Conservation (phyloP, 2,888 invertebrate species). For the Drosophila testacea region DNA sequence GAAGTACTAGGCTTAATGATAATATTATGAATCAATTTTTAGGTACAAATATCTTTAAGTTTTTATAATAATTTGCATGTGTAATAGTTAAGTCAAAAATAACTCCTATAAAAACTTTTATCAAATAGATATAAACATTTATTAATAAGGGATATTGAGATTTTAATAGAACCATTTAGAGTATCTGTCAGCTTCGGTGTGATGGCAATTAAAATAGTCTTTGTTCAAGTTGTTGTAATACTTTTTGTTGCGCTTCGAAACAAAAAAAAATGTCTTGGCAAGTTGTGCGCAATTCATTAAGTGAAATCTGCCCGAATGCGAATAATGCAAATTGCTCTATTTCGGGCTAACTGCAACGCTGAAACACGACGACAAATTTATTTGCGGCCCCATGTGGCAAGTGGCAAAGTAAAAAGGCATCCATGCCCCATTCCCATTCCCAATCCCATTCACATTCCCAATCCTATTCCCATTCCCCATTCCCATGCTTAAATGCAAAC, state of each 20-base stretch:
- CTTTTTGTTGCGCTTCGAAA: slow-evolving; percentile 11
- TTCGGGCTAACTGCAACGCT: slow-evolving; percentile 54
- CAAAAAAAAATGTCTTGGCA: slow-evolving; percentile 62
- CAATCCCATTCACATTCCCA: slow-evolving; percentile 3
- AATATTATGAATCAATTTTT: too few relatives aligned
- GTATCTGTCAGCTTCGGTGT: slow-evolving; percentile 14
- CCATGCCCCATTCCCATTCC: slow-evolving; percentile 2
- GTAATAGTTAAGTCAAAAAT: too few relatives aligned
- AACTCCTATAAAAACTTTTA: too few relatives aligned
- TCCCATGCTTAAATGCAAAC: slow-evolving; percentile 20
- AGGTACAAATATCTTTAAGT: too few relatives aligned
- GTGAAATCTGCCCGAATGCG: slow-evolving; percentile 70
- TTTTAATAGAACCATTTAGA: neutral
- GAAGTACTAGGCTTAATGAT: too few relatives aligned
- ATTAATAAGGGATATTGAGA: neutral
- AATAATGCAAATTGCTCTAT: slow-evolving; percentile 78
- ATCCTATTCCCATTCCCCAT: slow-evolving; percentile 4
- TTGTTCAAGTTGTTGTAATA: slow-evolving; percentile 10
- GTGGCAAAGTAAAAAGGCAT: slow-evolving; percentile 16
- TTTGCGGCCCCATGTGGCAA: slow-evolving; percentile 61
- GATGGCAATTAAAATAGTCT: neutral
- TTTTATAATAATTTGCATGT: too few relatives aligned
- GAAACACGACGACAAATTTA: slow-evolving; percentile 73
- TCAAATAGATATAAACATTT: neutral
- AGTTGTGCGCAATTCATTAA: slow-evolving; percentile 75